Evolutionary conservation across 2,888 invertebrate species (phyloP).

Genomic region (Drosophila recens): DNA sequence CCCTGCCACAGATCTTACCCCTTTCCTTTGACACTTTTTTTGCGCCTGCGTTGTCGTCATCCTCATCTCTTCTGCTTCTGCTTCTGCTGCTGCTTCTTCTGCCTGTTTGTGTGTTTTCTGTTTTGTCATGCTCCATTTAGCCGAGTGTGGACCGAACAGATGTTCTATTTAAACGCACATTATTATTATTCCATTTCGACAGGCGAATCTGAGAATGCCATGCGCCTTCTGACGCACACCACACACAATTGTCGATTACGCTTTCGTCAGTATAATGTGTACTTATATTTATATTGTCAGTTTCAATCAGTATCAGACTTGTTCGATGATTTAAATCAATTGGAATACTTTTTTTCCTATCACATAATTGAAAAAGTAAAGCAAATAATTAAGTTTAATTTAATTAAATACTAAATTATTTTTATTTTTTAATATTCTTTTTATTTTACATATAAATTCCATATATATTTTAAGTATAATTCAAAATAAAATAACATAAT

Average conservation of each 20-base stretch:
- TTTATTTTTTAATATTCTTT: too few species aligned
- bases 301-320: neutral
- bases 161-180: constrained; percentile 85
- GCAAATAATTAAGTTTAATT: neutral
- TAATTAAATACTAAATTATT: too few species aligned
- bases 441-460: too few species aligned
- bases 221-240: constrained; percentile 56
- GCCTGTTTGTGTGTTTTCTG: constrained; percentile 80
- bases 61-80: constrained; percentile 9
- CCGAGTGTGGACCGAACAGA: constrained; percentile 85
- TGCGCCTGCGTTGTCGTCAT: constrained; percentile 67
- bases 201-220: constrained; percentile 72
- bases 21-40: constrained; percentile 50
- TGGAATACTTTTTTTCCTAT: too few species aligned
- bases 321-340: neutral
- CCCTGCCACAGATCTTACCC: constrained; percentile 49
- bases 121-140: constrained; percentile 86
- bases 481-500: too few species aligned
- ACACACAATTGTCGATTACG: constrained; percentile 36
- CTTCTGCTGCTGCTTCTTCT: constrained; percentile 15
- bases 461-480: too few species aligned
- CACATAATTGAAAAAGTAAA: too few species aligned
- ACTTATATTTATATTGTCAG: neutral
- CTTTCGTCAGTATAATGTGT: neutral
- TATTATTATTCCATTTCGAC: constrained; percentile 83